phyloP scores from a whole-genome alignment of 2,113 vertebrate genomes.

The Corythaeola cristata region DNA sequence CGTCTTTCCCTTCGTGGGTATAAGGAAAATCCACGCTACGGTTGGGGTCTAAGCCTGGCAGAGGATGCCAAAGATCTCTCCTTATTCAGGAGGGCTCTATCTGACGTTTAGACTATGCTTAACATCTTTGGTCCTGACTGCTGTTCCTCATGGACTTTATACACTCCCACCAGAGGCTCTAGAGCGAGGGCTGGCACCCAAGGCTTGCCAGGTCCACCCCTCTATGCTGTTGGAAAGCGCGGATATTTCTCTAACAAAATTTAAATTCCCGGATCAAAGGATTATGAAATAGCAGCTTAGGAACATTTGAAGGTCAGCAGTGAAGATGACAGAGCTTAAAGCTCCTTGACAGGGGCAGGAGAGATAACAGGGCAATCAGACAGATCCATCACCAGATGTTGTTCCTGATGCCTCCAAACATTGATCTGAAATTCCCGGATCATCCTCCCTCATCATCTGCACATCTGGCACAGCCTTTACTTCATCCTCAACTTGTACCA shows the following conservation, averaged over 20 bases:
- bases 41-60: neutral
- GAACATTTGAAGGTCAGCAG: neutral
- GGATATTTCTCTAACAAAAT: neutral
- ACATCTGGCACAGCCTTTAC: too few species aligned
- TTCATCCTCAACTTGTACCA: neutral
- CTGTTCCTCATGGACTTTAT: neutral
- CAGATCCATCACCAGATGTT: neutral
- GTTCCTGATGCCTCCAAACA: neutral
- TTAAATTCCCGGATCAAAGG: neutral
- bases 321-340: neutral
- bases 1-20: too few species aligned
- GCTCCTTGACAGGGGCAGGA: neutral
- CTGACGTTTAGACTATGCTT: neutral
- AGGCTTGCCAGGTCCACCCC: neutral
- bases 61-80: too few species aligned
- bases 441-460: neutral
- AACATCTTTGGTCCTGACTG: neutral
- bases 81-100: neutral
- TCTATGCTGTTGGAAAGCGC: neutral
- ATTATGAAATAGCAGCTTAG: neutral
- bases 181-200: neutral
- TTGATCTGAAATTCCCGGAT: neutral
- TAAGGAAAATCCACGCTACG: too few species aligned
- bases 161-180: neutral
- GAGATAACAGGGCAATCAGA: neutral